A percentile compares a stretch with the other conserved stretches of the same genome.
Evolutionary conservation across 2,888 invertebrate genomes (phyloP).

Genomic region (Ectobius pallidus): DNA sequence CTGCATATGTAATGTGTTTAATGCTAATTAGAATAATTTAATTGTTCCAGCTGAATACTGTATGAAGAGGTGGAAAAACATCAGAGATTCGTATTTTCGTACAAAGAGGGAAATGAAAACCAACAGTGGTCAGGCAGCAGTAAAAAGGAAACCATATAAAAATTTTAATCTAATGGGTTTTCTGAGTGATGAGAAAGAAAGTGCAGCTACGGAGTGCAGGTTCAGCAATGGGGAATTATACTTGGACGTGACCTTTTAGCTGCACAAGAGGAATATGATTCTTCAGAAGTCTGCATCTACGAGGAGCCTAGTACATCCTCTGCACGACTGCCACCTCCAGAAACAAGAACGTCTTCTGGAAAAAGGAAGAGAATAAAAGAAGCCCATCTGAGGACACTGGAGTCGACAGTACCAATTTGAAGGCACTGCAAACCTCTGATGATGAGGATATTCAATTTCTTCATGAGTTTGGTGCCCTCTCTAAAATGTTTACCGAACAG

Average conservation of each 20-base stretch:
- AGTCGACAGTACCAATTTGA: not conserved
- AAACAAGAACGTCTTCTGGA: not conserved
- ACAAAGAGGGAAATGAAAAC: not conserved
- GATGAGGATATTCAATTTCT: not conserved
- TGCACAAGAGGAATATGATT: too few species aligned
- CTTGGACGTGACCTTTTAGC: not conserved
- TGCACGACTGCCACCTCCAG: too few species aligned
- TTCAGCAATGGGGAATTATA: not conserved
- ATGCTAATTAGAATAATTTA: too few species aligned
- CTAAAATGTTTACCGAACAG: not conserved
- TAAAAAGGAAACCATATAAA: not conserved
- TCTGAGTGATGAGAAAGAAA: not conserved
- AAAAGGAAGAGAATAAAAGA: not conserved
- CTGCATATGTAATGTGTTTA: too few species aligned
- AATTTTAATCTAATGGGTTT: not conserved
- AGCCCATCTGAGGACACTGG: not conserved
- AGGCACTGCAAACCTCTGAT: not conserved
- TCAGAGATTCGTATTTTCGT: not conserved
- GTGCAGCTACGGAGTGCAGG: too few species aligned
- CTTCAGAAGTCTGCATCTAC: not conserved
- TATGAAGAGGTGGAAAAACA: not conserved
- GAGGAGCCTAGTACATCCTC: too few species aligned
- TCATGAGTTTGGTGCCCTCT: too few species aligned
- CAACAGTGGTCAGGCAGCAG: not conserved
- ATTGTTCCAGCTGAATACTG: too few species aligned